Percentiles rank a stretch among this genome's conserved stretches.
phyloP scores from a whole-genome alignment of 53 echinoderm and acorn worm genomes.

The Paelopatides confundens region DNA sequence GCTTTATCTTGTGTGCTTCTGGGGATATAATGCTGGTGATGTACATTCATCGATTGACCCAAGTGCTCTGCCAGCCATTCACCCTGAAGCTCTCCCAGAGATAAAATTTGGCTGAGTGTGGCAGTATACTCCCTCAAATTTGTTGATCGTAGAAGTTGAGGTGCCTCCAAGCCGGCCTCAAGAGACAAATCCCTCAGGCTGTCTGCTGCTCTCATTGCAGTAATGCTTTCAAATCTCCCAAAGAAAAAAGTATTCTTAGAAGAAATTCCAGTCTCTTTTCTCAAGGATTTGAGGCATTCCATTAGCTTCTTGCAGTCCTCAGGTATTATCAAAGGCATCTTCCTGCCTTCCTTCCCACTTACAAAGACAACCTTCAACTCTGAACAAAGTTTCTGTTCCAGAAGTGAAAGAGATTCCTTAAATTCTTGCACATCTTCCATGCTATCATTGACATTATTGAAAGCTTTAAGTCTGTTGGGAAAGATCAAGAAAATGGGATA shows the following conservation, averaged over 20 bases:
- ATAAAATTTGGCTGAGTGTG: constrained; percentile 48
- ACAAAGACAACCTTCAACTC: background rate
- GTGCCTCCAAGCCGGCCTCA: constrained; percentile 30
- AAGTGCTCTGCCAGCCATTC: constrained; percentile 60
- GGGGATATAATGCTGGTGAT: constrained; percentile 47
- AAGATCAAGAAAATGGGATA: no score
- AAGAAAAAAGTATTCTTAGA: constrained; percentile 51
- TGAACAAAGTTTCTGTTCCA: background rate
- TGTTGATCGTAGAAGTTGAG: constrained; percentile 37
- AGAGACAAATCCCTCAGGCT: constrained; percentile 30
- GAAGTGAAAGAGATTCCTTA: background rate
- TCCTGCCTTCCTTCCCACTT: constrained; percentile 16
- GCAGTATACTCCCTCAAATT: constrained; percentile 59
- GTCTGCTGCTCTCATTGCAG: constrained; percentile 42
- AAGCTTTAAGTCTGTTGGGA: no score
- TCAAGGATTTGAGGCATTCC: background rate
- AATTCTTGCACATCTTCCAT: no score
- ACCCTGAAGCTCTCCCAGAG: constrained; percentile 24
- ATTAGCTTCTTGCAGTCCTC: constrained; percentile 41
- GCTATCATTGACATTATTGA: no score
- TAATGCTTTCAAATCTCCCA: constrained; percentile 45
- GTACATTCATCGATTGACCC: constrained; percentile 51
- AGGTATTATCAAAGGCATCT: constrained; percentile 59
- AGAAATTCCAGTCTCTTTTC: constrained; percentile 5
- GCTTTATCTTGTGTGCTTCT: no score